Percentiles rank a stretch among this genome's conserved stretches.
These are phyloP conservation scores for Heterochromis multidens DNA, from an alignment of 2,113 vertebrate genomes.

Conservation along the genomic window DNA sequence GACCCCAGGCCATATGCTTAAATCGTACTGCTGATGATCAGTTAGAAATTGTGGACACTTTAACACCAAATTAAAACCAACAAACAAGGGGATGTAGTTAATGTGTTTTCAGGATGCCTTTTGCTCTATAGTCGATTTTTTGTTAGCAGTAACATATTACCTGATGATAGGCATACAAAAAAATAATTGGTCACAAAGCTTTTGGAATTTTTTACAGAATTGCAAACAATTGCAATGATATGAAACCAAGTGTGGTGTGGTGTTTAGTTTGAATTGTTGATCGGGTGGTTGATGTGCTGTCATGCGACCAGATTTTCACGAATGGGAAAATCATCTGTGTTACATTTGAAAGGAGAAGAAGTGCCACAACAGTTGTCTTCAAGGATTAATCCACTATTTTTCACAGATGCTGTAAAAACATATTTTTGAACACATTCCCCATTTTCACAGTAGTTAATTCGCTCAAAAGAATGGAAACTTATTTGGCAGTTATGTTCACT, in stretches of 20 bases:
- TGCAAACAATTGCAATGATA: neutral
- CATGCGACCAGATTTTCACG: neutral
- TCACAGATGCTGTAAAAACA: neutral
- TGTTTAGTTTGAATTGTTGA: neutral
- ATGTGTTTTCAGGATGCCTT: neutral
- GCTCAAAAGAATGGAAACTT: neutral
- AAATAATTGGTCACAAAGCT: neutral
- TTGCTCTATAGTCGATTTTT: neutral
- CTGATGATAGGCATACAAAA: neutral
- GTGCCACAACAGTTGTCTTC: too few relatives aligned
- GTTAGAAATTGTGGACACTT: neutral
- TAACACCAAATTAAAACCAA: too few relatives aligned
- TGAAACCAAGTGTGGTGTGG: neutral
- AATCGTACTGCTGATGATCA: neutral
- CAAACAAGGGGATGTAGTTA: neutral
- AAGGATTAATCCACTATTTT: neutral
- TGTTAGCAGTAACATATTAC: neutral
- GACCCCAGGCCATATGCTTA: neutral
- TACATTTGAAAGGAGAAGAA: too few relatives aligned
- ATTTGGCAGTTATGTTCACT: neutral
- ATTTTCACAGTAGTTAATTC: neutral
- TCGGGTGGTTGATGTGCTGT: neutral
- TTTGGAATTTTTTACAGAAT: neutral
- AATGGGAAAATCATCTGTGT: neutral
- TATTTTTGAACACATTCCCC: neutral